Base-by-base conservation (phyloP, 35 echinoderm and acorn worm genomes). In the Lytechinus pictus region DNA sequence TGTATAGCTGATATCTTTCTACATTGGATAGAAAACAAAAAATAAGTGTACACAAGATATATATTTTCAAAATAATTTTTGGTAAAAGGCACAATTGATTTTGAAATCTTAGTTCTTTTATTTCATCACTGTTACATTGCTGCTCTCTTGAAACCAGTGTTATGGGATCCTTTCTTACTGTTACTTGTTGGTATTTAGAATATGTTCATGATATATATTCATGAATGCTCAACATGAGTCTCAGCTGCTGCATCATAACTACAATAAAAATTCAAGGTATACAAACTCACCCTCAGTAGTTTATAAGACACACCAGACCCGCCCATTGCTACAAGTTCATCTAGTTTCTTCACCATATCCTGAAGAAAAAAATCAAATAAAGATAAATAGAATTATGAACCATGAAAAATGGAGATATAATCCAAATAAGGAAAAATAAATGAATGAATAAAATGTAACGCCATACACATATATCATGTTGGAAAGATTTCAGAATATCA, bases 281-380 rank as follows among this genome's bases (percentile, higher is more conserved):
- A 44, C 9, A 28, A 11, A 93, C 52, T 93, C 54, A 93, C 91
- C 91, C 54, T 12, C 10, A 55, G 14, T 94, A 97, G 96, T 55
- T 97, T 86, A 96, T 95, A 95, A 16, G 86, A 55, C 9, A 96
- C 95, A 53, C 95, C 98, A 71, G 95, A 86, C 52, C 98, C 98
- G 5, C 95, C 98, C 44, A 96, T 96, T 71, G 51, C 91, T 57
- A 94, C 94, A 94, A 95, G 95, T 57, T 89, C 89, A 16, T 95
- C 96, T 1, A 97, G 94, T 94, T 97, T 97, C n/a, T 96, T 89
- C 60, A 79, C 95, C 91, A 99, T 91, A 27, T 99, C 96, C 98
- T 99, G 19, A 52, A n/a, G n/a, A n/a, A 92, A 27, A 96, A 94
- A 95, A 87, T 28, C 29, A 88, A 27, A 54, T 94, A 94, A 94